Conservation (phyloP, 2,888 invertebrate genomes). For the Hermodice carunculata region DNA sequence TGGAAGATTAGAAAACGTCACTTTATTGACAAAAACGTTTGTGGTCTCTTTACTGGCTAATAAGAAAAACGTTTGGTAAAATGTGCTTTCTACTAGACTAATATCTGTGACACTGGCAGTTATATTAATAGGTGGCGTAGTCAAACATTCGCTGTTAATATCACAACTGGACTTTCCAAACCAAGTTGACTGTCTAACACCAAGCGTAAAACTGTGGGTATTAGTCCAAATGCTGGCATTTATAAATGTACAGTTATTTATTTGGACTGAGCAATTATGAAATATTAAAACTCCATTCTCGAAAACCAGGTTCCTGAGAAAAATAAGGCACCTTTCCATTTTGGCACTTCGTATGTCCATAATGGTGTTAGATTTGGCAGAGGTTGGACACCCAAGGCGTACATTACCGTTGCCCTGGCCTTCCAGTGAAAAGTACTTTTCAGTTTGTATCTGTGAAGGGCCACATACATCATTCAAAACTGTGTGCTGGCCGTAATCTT, state of each 20-base stretch:
- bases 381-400: not conserved
- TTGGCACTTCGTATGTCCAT: conserved; percentile 1
- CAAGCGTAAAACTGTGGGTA: conserved; percentile 18
- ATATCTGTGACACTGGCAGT: conserved; percentile 23
- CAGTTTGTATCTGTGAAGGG: not conserved
- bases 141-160: conserved; percentile 12
- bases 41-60: conserved; percentile 9
- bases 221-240: conserved; percentile 19
- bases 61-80: conserved; percentile 30
- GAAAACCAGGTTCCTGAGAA: conserved; percentile 18
- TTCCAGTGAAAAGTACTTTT: conserved; percentile 13
- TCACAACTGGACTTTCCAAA: conserved; percentile 19
- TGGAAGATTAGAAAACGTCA: conserved; percentile 17
- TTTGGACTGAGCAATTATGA: conserved; percentile 22
- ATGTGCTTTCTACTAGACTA: conserved; percentile 7
- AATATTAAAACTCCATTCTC: conserved; percentile 17
- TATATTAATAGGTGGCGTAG: conserved; percentile 12
- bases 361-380: not conserved
- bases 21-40: conserved; percentile 7
- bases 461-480: no score
- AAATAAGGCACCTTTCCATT: conserved; percentile 2
- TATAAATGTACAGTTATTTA: conserved; percentile 23
- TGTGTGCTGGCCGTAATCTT: no score
- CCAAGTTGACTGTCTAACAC: conserved; percentile 22
- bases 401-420: conserved; percentile 9